Base-by-base conservation (phyloP, 2,888 invertebrate species). In the Plusia festucae region DNA sequence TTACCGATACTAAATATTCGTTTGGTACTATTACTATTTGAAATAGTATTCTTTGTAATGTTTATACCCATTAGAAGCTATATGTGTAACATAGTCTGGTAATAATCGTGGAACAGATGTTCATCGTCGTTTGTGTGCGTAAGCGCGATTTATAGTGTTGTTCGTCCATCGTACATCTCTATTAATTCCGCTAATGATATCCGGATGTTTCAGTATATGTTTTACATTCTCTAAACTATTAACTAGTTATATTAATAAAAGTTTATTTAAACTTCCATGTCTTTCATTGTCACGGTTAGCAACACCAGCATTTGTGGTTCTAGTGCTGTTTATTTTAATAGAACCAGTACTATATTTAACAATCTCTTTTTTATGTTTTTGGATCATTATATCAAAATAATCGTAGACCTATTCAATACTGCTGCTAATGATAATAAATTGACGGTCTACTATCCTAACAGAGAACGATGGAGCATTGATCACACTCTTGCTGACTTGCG, bases 101-200 rank as follows among this genome's bases (percentile, higher is more conserved):
- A 66, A 73, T 73, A 61, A 73, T 76, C 71, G 71, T 71, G 54
- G 54, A 72, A 61, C 73, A 73, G 73, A 76, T 61, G 73, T 16
- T 60, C 56, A 49, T 49, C 46, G 46, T 49, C 46, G 46, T 20
- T 40, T 72, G 66, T 49, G 46, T 71, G 73, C 73, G 73, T 72
- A 60, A 40, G 57, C 55, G 34, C 32, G 11, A 53, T 73, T 76
- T 61, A 76, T 73, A 53, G 77, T 72, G 68, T 76, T 73, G 60
- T 60, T 60, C 73, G 58, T 61, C 52, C 72, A 32, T 22, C 72
- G 57, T 54, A 55, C 55, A 76, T 73, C 73, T 71, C 72, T 66
- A 76, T 76, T 53, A 72, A 76, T 67, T 73, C 66, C 34, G 32
- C 18, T 76, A 76, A 73, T 66, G 77, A 76, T 60, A 60, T 32